Evolutionary conservation across 1,140 invertebrate genomes (phyloP).

Genomic region (Dendroctonus ponderosae): DNA sequence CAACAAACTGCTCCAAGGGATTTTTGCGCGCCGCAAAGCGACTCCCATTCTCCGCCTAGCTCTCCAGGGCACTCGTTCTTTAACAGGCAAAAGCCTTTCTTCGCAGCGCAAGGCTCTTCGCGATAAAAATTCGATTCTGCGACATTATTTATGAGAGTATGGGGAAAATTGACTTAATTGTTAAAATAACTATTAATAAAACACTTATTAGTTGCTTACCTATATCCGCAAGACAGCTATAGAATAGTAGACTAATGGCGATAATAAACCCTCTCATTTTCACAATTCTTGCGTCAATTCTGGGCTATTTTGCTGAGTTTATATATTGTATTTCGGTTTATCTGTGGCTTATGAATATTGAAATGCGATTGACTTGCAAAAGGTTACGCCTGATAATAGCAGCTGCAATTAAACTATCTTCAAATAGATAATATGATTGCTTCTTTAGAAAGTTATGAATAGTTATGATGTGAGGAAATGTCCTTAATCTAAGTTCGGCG

Average conservation of each 20-base stretch:
- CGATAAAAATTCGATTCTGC: constrained; percentile 30
- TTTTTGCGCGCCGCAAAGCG: constrained; percentile 5
- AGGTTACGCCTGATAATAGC: too few species aligned
- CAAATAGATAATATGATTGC: too few species aligned
- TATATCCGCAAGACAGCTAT: background rate
- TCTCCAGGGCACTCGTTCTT: constrained; percentile 18
- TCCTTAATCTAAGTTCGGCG: too few species aligned
- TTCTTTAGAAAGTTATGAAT: too few species aligned
- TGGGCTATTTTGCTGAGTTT: background rate
- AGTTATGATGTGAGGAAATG: too few species aligned
- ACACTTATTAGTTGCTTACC: background rate
- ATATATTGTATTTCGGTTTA: background rate
- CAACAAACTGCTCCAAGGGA: constrained; percentile 16
- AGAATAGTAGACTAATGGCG: background rate
- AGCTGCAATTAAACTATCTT: too few species aligned
- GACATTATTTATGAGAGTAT: background rate
- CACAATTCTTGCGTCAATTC: background rate
- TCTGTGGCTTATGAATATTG: too few species aligned
- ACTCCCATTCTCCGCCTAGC: background rate
- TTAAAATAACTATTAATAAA: too few species aligned
- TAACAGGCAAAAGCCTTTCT: constrained; percentile 19
- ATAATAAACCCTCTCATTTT: background rate
- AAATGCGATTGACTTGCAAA: too few species aligned
- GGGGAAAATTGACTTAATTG: background rate
- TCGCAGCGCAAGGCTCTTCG: constrained; percentile 21